A percentile compares a stretch with the other conserved stretches of the same genome.
Evolutionary conservation across 35 echinoderm and acorn worm species (phyloP).

Genomic region (Ptychodera flava): DNA sequence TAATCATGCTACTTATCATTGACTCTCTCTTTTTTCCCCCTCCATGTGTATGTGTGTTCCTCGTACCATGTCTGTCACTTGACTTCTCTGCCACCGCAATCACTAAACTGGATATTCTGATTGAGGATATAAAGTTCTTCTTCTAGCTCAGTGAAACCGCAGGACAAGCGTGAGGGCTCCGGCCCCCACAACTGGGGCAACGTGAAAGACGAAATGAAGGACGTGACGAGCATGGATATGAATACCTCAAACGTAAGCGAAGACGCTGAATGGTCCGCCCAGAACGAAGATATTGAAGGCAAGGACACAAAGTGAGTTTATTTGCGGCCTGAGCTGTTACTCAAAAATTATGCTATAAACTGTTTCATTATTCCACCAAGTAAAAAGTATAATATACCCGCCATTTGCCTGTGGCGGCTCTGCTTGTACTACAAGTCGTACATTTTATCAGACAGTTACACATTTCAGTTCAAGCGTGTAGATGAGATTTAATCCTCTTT

Average conservation of each 20-base stretch:
- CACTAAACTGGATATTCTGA: not conserved
- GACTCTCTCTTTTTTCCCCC: not conserved
- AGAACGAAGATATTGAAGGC: not conserved
- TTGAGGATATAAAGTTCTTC: slow-evolving; percentile 1
- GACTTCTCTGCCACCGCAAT: not conserved
- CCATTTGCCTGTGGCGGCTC: too few relatives aligned
- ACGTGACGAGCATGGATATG: slow-evolving; percentile 27
- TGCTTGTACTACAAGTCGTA: too few relatives aligned
- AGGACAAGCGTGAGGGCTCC: slow-evolving; percentile 86
- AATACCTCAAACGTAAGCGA: not conserved
- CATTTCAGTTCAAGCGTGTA: too few relatives aligned
- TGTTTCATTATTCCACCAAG: too few relatives aligned
- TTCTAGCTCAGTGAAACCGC: slow-evolving; percentile 86
- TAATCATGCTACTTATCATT: too few relatives aligned
- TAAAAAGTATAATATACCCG: too few relatives aligned
- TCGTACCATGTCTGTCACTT: not conserved
- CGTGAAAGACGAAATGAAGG: slow-evolving; percentile 77
- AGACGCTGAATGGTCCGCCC: not conserved
- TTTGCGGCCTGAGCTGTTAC: too few relatives aligned
- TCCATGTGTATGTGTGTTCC: not conserved
- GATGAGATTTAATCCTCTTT: too few relatives aligned
- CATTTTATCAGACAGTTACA: too few relatives aligned
- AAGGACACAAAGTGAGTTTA: not conserved
- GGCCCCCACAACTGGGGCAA: slow-evolving; percentile 98
- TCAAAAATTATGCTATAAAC: too few relatives aligned